phyloP scores from a whole-genome alignment of 2,113 vertebrate genomes.

The Corythoichthys intestinalis region DNA sequence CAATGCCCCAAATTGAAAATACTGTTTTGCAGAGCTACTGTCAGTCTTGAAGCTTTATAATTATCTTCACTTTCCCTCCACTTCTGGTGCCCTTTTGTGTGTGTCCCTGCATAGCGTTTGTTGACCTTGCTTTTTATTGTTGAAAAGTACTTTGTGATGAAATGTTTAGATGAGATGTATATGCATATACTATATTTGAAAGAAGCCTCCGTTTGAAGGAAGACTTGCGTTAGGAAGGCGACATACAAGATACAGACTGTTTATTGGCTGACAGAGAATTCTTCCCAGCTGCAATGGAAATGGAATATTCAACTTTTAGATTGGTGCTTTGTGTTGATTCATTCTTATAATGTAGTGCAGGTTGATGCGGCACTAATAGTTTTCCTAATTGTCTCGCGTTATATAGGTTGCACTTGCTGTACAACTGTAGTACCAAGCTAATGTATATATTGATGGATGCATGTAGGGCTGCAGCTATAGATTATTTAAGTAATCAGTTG shows the following conservation, averaged over 20 bases:
- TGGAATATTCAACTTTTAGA: not conserved
- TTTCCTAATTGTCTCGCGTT: not conserved
- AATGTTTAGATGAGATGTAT: not conserved
- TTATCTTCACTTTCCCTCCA: not conserved
- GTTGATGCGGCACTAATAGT: not conserved
- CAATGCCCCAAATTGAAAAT: constrained; percentile 2
- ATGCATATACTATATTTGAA: not conserved
- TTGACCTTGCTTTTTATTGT: not conserved
- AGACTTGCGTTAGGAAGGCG: not conserved
- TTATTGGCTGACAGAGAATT: not conserved
- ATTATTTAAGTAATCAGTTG: too few relatives aligned
- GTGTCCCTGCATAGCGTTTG: not conserved
- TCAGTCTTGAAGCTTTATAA: not conserved
- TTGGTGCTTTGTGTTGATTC: not conserved
- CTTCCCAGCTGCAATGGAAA: not conserved
- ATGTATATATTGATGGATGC: not conserved
- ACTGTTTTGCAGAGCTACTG: not conserved
- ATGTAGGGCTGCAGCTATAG: not conserved
- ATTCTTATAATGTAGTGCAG: not conserved
- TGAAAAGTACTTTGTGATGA: not conserved
- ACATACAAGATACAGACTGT: not conserved
- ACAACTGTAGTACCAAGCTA: not conserved
- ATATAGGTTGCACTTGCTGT: not conserved
- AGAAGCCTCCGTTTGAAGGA: not conserved
- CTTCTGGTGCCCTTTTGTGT: not conserved